Percentiles rank a stretch among this genome's conserved stretches.
These are phyloP conservation scores for Ostrea denselamellosa DNA, from an alignment of 1,140 invertebrate genomes.

Conservation along the genomic window DNA sequence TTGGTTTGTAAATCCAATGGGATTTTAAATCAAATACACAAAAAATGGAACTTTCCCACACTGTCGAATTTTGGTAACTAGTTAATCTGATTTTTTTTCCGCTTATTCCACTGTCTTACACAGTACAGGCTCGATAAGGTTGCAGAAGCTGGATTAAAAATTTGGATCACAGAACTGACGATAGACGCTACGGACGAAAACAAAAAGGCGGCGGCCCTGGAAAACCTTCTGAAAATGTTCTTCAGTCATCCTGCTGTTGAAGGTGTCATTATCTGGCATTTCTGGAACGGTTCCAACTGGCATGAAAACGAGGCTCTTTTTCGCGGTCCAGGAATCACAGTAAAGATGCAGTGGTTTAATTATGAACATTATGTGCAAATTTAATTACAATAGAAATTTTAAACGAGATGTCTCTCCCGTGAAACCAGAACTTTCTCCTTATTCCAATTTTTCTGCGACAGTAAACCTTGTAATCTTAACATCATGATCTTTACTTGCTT, in stretches of 20 bases:
- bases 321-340: constrained; percentile 10
- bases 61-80: no score
- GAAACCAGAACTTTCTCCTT: not conserved
- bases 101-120: not conserved
- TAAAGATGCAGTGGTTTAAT: not conserved
- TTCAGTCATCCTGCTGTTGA: constrained; percentile 67
- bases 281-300: constrained; percentile 59
- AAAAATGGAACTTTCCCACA: no score
- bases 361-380: not conserved
- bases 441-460: not conserved
- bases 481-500: not conserved
- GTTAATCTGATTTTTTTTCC: not conserved
- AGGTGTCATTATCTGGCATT: constrained; percentile 70
- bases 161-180: constrained; percentile 74
- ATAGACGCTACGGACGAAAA: constrained; percentile 57
- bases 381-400: not conserved
- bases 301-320: constrained; percentile 45
- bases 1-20: no score
- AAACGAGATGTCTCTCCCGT: not conserved
- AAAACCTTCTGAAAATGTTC: constrained; percentile 58
- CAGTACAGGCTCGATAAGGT: constrained; percentile 66
- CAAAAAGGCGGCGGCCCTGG: constrained; percentile 59
- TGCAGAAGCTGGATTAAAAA: constrained; percentile 65
- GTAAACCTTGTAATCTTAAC: not conserved
- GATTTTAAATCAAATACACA: no score